Conservation (phyloP, 2,113 vertebrate genomes). For the Heterotilapia buettikoferi region DNA sequence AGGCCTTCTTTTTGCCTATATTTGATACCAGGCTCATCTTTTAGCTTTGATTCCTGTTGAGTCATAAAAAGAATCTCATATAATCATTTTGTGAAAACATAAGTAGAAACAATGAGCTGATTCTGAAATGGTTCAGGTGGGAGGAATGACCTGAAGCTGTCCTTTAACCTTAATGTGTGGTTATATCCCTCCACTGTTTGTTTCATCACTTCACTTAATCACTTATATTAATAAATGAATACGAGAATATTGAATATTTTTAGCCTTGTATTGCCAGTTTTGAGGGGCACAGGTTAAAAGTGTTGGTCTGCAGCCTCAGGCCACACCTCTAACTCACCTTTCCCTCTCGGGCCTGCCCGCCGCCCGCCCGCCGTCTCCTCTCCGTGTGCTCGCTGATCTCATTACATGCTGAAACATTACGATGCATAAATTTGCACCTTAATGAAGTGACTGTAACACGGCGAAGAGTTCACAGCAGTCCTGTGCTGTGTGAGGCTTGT, state of each 20-base stretch:
- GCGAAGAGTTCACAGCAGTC: not conserved
- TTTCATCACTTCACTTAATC: not conserved
- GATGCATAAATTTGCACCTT: constrained; percentile 35
- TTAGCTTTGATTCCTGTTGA: not conserved
- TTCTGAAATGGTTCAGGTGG: not conserved
- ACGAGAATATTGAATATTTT: not conserved
- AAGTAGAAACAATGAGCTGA: not conserved
- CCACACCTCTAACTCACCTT: not conserved
- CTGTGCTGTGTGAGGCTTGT: not conserved
- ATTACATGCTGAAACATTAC: not conserved
- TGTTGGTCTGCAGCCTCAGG: not conserved
- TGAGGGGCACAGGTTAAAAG: not conserved
- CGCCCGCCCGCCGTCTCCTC: not conserved
- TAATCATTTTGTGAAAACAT: not conserved
- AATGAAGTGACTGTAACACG: not conserved
- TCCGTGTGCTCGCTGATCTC: not conserved
- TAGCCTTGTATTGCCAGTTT: not conserved
- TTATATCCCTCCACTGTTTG: not conserved
- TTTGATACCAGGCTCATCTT: not conserved
- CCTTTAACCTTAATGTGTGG: not conserved
- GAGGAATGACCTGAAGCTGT: not conserved
- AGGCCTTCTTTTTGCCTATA: not conserved
- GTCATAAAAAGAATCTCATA: not conserved
- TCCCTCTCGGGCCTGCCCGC: not conserved
- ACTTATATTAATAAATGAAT: not conserved